phyloP scores from a whole-genome alignment of 2,888 invertebrate species.

The Subacronicta megacephala region DNA sequence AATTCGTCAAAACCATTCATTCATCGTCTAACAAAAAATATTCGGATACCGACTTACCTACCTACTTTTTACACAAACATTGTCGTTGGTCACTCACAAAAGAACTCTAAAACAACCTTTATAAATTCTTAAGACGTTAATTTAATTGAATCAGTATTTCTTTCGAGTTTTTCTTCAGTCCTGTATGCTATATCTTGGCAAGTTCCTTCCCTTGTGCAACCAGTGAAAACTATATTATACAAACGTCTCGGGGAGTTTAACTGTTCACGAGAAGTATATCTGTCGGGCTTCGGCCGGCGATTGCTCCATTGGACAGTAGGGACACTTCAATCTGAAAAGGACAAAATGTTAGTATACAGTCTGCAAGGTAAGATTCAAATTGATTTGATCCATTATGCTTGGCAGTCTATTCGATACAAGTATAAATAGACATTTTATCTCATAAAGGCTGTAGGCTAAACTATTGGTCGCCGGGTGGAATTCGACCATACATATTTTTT shows the following conservation, averaged over 20 bases:
- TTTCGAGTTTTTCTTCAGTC: constrained; percentile 18
- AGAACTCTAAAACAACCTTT: constrained; percentile 13
- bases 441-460: no score
- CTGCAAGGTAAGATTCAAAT: no score
- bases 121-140: constrained; percentile 2
- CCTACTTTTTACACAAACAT: constrained; percentile 2
- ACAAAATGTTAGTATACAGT: constrained; percentile 1
- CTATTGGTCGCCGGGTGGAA: no score
- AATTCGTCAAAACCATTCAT: constrained; percentile 20
- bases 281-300: constrained; percentile 97
- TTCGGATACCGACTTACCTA: constrained; percentile 12
- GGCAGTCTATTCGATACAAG: no score
- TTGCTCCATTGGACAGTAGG: constrained; percentile 99
- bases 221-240: constrained; percentile 31
- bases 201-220: constrained; percentile 34
- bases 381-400: no score
- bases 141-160: constrained; percentile 12
- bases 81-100: constrained; percentile 8
- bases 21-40: constrained; percentile 29
- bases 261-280: constrained; percentile 94
- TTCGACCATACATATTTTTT: no score
- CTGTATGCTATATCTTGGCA: constrained; percentile 34
- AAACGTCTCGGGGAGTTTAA: constrained; percentile 24
- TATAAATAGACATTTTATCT: no score
- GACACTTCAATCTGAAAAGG: constrained; percentile 97